Evolutionary conservation across 1,140 invertebrate species (phyloP).

Genomic region (Himalopsyche phryganea): DNA sequence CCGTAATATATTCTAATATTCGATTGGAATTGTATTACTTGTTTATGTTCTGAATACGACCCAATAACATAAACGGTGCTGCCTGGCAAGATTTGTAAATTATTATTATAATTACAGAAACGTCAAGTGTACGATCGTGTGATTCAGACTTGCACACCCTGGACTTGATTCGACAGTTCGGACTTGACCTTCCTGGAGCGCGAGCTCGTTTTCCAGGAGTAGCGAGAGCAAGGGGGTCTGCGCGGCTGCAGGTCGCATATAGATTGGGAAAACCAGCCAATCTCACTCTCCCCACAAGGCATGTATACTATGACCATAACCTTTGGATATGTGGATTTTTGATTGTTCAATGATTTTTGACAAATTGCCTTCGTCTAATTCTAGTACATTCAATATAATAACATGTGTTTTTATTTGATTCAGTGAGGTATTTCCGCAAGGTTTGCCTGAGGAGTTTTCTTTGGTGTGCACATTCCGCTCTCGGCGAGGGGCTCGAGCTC

Average conservation of each 20-base stretch:
- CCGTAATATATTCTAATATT: no score
- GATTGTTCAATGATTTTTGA: neutral
- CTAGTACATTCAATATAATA: neutral
- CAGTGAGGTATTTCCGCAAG: constrained; percentile 45
- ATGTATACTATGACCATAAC: neutral
- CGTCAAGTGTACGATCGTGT: constrained; percentile 51
- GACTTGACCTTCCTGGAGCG: constrained; percentile 60
- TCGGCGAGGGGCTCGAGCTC: constrained; percentile 49
- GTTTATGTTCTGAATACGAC: no score
- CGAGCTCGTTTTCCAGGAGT: constrained; percentile 59
- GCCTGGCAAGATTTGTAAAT: no score
- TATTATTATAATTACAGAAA: no score
- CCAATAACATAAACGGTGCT: no score
- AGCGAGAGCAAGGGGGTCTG: constrained; percentile 67
- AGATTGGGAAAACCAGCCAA: constrained; percentile 67
- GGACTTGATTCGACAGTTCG: constrained; percentile 74
- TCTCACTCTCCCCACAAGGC: constrained; percentile 67
- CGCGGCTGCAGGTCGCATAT: constrained; percentile 72
- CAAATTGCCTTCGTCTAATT: no score
- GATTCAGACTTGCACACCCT: constrained; percentile 74
- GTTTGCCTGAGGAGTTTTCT: constrained; percentile 43
- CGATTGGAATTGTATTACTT: no score
- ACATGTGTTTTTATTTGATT: constrained; percentile 18
- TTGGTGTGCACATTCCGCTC: constrained; percentile 65
- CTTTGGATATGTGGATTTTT: no score